Conservation (phyloP, 2,797 vertebrate species). For the Halcyon smyrnensis region DNA sequence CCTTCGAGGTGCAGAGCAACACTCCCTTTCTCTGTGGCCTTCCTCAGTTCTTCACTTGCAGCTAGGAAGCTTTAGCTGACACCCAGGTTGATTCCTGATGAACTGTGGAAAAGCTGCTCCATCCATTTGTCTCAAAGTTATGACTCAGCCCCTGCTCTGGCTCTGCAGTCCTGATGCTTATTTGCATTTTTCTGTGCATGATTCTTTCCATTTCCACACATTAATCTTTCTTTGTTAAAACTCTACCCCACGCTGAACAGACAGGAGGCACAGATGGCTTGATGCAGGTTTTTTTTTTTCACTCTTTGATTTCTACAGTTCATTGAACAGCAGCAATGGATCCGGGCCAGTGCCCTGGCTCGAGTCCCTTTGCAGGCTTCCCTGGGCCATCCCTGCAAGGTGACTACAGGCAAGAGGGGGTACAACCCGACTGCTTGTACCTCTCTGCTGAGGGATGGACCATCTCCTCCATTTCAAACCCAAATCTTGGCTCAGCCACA, state of each 20-base stretch:
- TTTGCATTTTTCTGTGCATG: slow-evolving; percentile 16
- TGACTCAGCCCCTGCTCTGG: neutral
- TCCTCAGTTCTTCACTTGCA: neutral
- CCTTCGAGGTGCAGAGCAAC: neutral
- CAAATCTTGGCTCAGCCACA: neutral
- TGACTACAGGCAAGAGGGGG: neutral
- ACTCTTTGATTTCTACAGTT: slow-evolving; percentile 28
- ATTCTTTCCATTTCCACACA: slow-evolving; percentile 34
- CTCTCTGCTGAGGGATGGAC: rapidly evolving
- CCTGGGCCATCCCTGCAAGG: neutral
- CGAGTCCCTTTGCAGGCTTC: neutral
- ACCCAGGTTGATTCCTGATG: neutral
- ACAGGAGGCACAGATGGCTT: slow-evolving; percentile 38
- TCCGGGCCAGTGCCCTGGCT: rapidly evolving
- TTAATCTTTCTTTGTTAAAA: slow-evolving; percentile 26
- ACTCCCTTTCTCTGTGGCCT: neutral
- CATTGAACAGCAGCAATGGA: neutral
- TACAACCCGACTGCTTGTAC: rapidly evolving
- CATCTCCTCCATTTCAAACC: neutral
- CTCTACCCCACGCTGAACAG: slow-evolving; percentile 11
- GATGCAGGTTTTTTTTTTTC: neutral
- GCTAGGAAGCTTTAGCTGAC: neutral
- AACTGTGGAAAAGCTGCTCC: neutral
- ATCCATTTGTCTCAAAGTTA: neutral
- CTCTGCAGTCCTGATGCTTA: neutral